Base-by-base conservation (phyloP, 2,113 vertebrate genomes). In the Numida meleagris region DNA sequence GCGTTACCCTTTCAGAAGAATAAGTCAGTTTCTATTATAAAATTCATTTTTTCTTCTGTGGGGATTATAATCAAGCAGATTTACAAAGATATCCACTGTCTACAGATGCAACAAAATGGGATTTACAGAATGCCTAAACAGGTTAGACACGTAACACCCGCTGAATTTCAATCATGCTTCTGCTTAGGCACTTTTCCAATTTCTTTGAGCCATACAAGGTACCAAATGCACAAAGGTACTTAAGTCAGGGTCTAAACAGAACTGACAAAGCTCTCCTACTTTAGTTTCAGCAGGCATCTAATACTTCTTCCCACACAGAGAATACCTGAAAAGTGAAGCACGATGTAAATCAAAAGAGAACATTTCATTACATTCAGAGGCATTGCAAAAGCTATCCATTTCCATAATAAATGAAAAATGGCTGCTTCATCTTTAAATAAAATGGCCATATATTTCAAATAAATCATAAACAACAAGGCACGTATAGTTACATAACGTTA, bases 81-180 rank as follows among this genome's bases (percentile, higher is more conserved):
- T 88, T 76, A 48, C 58, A 91, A 65, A 82, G 46, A 81, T 31
- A 81, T 8, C 20, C 42, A 70, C 53, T 80, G 59, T n/a, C 71
- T 78, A 43, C 58, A 61, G 53, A 89, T 11, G 68, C n/a, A 55
- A 33, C 58, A 80, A 91, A 91, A 71, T 34, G 16, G 36, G 59
- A 80, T 93, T 93, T 88, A 86, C 61, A 83, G 50, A 88, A 86
- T 67, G 76, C 50, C 46, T 90, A 55, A 88, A 55, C 57, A 86
- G 25, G 57, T 90, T 81, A 85, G 76, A 67, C 65, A n/a, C 0
- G 16, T 15, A 71, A 63, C 55, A 21, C 27, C 58, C 55, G 40
- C 4, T 83, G 88, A 95, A 96, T 91, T 88, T 88, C 82, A 94
- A 88, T 83, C 77, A 74, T 4, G 16, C 34, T 89, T 55, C 81